Conservation (phyloP, 1,140 invertebrate genomes). For the Rhopalosiphum padi region DNA sequence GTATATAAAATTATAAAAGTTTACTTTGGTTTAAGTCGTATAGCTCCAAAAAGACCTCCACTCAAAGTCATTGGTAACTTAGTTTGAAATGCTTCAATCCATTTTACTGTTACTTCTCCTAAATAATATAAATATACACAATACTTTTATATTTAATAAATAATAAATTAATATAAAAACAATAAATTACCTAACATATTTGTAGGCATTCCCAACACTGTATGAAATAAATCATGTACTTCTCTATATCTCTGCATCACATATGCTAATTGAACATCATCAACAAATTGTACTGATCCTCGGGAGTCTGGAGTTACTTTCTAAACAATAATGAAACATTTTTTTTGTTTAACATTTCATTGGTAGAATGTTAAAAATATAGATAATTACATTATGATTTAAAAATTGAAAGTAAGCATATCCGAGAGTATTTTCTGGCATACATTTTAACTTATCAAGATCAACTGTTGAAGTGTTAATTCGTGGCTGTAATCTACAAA, state of each 20-base stretch:
- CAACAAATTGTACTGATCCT: conserved; percentile 86
- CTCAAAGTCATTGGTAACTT: conserved; percentile 88
- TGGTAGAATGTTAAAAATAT: not conserved
- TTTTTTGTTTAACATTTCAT: not conserved
- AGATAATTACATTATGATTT: conserved; percentile 72
- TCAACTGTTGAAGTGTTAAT: conserved; percentile 87
- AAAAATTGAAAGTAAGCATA: conserved; percentile 85
- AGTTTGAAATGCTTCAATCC: conserved; percentile 94
- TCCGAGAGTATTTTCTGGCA: conserved; percentile 84
- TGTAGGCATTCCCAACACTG: conserved; percentile 90
- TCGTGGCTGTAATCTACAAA: conserved; percentile 76
- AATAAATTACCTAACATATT: conserved; percentile 84
- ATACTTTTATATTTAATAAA: not conserved
- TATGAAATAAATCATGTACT: conserved; percentile 94
- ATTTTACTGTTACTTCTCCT: conserved; percentile 93
- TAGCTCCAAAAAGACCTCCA: conserved; percentile 86
- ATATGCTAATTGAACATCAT: conserved; percentile 90
- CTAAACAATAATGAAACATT: conserved; percentile 65
- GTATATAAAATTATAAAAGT: conserved; percentile 42
- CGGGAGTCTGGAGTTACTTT: conserved; percentile 93
- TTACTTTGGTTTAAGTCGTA: conserved; percentile 81
- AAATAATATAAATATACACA: conserved; percentile 63
- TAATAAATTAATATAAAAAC: not conserved
- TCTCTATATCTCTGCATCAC: conserved; percentile 92
- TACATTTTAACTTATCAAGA: conserved; percentile 72